Base-by-base conservation (phyloP, 2,797 vertebrate genomes). In the Helostoma temminkii region DNA sequence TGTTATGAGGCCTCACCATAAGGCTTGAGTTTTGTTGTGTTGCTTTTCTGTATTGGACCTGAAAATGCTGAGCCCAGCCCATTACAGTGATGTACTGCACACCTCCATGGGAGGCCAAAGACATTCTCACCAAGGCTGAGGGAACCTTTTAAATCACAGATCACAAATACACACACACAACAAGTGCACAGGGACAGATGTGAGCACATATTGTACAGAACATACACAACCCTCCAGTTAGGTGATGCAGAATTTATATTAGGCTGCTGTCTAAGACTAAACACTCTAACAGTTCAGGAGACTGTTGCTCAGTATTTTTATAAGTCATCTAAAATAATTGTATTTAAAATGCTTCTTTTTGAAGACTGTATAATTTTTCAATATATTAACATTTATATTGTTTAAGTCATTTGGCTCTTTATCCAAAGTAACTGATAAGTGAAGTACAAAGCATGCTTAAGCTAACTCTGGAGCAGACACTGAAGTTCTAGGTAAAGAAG, bases 81-180 rank as follows among this genome's bases (percentile, higher is more conserved):
- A 53, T 84, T 78, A 82, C 52, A 18, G 62, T 86, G 68, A 92
- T 90, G 86, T 84, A 88, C 80, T 74, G 84, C 71, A 22, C 72
- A 65, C 71, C 69, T 81, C 74, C 68, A 59, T 5, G 19, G 78
- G 74, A 82, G 85, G 82, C 83, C 89, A 89, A 89, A 88, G 85
- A 79, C 88, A 74, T 57, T 47, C 77, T 80, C 83, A 55, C 82
- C 59, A 26, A 55, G 69, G 65, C 58, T 19, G 22, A 60, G 41
- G 61, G 71, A 73, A 60, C 81, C 65, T 74, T 86, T 85, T 88
- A 86, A 88, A 88, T 91, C 85, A 79, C 73, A 71, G 64, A 63
- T 56, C 26, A 26, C 24, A 49, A 46, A 19, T 36, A 26, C 54
- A 42, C 75, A 52, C 34, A 34, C 28, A 26, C 26, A n/a, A 5